A percentile compares a stretch with the other conserved stretches of the same genome.
These are phyloP conservation scores for Anisognathus igniventris DNA, from an alignment of 2,797 vertebrate species.

Conservation along the genomic window DNA sequence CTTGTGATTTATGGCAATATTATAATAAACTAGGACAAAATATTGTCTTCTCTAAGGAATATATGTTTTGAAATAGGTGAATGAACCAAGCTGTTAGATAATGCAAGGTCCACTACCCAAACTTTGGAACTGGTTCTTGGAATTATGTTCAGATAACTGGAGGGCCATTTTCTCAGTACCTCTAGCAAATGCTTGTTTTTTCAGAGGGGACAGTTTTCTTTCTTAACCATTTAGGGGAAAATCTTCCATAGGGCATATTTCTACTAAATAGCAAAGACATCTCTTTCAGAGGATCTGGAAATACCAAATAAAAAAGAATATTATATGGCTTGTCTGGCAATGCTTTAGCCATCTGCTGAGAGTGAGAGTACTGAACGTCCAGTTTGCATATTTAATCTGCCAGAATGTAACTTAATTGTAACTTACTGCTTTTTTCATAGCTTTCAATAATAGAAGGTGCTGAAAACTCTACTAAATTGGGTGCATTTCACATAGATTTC, in stretches of 20 bases:
- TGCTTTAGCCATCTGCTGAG: neutral
- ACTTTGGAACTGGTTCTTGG: neutral
- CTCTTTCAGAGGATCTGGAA: neutral
- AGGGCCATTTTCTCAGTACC: neutral
- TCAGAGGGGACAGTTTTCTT: neutral
- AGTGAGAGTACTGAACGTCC: neutral
- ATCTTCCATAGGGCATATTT: neutral
- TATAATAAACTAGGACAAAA: neutral
- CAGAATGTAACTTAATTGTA: neutral
- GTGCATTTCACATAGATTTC: neutral
- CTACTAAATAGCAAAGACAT: neutral
- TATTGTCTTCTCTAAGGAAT: neutral
- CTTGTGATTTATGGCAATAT: neutral
- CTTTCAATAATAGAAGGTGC: neutral
- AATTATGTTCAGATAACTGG: neutral
- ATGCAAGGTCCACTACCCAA: neutral
- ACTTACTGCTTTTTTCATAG: neutral
- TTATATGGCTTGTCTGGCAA: neutral
- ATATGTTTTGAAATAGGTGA: neutral
- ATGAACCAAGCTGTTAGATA: neutral
- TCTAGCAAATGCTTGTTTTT: neutral
- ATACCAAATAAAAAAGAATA: neutral
- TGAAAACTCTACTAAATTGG: neutral
- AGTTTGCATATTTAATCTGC: neutral
- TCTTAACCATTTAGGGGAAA: neutral